Evolutionary conservation across 2,113 vertebrate genomes (phyloP).

Genomic region (Rhinoderma darwinii): DNA sequence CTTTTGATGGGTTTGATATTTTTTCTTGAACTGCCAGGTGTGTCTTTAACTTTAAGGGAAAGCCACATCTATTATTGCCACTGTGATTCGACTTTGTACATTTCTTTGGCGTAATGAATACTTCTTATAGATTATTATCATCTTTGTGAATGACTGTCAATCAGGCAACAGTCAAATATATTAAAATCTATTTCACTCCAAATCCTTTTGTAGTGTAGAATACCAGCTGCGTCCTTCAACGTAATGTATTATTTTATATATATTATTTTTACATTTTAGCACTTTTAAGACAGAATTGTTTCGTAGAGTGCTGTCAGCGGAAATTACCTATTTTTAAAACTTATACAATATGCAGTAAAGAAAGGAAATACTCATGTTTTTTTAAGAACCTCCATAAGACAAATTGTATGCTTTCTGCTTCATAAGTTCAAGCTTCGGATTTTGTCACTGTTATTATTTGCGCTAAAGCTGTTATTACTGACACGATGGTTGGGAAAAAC

Average conservation of each 20-base stretch:
- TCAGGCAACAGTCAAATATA: conserved; percentile 37
- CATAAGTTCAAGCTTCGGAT: background rate
- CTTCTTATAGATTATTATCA: conserved; percentile 48
- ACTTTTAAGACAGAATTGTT: conserved; percentile 26
- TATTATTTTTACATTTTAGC: conserved; percentile 48
- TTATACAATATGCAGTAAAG: background rate
- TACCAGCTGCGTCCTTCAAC: conserved; percentile 1
- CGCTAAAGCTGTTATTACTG: conserved; percentile 32
- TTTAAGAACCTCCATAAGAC: background rate
- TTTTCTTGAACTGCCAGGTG: background rate
- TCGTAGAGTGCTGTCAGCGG: background rate
- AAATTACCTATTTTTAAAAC: conserved; percentile 6
- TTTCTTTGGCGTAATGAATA: conserved; percentile 38
- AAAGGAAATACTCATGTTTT: background rate
- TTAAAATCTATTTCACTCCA: conserved; percentile 45
- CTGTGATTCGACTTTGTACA: background rate
- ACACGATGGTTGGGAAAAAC: conserved; percentile 23
- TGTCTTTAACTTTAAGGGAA: background rate
- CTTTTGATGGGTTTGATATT: background rate
- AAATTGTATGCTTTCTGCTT: conserved; percentile 9
- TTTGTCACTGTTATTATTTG: conserved; percentile 27
- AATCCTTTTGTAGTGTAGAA: conserved; percentile 44
- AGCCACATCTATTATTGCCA: conserved; percentile 29
- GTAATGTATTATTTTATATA: conserved; percentile 35
- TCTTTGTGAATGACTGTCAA: conserved; percentile 46